Percentiles rank a stretch among this genome's conserved stretches.
These are phyloP conservation scores for Cactoblastis cactorum DNA, from an alignment of 2,888 invertebrate genomes.

Conservation along the genomic window DNA sequence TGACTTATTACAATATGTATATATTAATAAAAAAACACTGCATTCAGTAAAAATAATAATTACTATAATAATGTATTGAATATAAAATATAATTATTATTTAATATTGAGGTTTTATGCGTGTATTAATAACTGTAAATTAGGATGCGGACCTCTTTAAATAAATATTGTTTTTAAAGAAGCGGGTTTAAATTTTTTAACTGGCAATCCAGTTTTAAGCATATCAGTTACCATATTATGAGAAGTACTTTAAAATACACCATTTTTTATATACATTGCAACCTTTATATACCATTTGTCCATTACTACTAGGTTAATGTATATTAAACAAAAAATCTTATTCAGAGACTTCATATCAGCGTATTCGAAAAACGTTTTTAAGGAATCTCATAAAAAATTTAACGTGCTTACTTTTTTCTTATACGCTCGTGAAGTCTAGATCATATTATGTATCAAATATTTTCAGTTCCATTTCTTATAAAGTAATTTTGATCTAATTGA, in stretches of 20 bases:
- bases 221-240: constrained; percentile 18
- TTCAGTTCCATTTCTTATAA: not conserved
- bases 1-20: no score
- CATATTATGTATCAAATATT: constrained; percentile 9
- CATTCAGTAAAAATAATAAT: no score
- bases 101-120: no score
- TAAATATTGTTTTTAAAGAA: not conserved
- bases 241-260: not conserved
- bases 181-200: not conserved
- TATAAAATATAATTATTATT: no score
- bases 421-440: not conserved
- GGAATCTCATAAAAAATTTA: not conserved
- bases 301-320: not conserved
- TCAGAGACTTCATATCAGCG: not conserved
- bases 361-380: not conserved
- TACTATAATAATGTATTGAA: no score
- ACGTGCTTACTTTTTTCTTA: not conserved
- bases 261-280: not conserved
- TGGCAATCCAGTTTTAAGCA: constrained; percentile 8
- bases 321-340: not conserved
- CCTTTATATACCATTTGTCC: not conserved
- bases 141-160: not conserved
- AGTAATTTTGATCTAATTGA: no score
- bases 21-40: no score
- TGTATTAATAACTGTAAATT: not conserved